Evolutionary conservation across 2,888 invertebrate genomes (phyloP).

Genomic region (Agriopis leucophaearia): DNA sequence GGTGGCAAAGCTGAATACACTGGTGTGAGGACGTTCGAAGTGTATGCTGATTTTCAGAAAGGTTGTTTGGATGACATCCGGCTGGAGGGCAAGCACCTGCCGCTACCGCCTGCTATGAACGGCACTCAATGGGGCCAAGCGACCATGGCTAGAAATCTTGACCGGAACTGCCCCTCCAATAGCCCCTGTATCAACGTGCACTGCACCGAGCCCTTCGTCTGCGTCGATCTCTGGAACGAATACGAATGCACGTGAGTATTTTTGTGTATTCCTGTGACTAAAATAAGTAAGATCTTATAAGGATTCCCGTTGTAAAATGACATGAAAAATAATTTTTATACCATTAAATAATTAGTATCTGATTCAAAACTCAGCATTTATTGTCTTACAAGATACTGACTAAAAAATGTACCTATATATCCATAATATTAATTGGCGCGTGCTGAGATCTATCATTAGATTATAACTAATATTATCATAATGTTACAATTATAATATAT

Average conservation of each 20-base stretch:
- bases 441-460: conserved; percentile 68
- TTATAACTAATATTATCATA: conserved; percentile 11
- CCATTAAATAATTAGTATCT: background rate
- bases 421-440: conserved; percentile 56
- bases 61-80: conserved; percentile 91
- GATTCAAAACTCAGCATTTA: background rate
- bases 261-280: conserved; percentile 6
- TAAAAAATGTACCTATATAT: conserved; percentile 11
- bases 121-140: conserved; percentile 98
- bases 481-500: conserved; percentile 1
- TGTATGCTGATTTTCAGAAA: conserved; percentile 97
- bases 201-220: conserved; percentile 97
- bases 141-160: conserved; percentile 96
- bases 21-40: conserved; percentile 96
- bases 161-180: conserved; percentile 97
- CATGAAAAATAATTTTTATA: background rate
- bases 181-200: conserved; percentile 98
- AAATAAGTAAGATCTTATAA: background rate
- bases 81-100: conserved; percentile 97
- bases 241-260: conserved; percentile 98
- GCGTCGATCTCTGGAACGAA: conserved; percentile 98
- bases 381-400: background rate
- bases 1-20: conserved; percentile 98
- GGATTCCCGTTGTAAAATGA: background rate
- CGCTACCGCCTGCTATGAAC: conserved; percentile 97